These are phyloP conservation scores for Paralichthys olivaceus DNA, from an alignment of 2,113 vertebrate species.

Conservation along the genomic window DNA sequence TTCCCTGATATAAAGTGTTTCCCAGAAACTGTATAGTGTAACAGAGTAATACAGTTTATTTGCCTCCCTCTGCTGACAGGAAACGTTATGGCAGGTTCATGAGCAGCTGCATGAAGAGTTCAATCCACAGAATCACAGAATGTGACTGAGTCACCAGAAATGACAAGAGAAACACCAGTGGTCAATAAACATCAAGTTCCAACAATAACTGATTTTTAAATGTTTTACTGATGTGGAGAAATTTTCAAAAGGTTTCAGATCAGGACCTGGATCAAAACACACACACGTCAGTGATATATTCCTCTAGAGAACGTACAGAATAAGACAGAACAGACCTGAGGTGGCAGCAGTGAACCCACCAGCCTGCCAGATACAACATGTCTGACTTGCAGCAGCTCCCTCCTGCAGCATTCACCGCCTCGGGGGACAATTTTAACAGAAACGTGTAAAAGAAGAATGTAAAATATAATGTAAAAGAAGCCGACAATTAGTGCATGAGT, in stretches of 20 bases:
- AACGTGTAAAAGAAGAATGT: too few relatives aligned
- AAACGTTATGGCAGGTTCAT: background rate
- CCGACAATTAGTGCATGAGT: background rate
- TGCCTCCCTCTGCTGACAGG: slow-evolving; percentile 59
- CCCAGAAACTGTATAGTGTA: too few relatives aligned
- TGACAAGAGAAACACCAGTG: background rate
- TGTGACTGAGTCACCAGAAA: background rate
- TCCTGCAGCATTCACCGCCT: background rate
- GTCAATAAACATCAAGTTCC: too few relatives aligned
- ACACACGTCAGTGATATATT: background rate
- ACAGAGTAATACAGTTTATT: background rate
- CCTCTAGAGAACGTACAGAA: background rate
- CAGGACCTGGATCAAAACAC: background rate
- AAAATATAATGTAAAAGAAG: background rate
- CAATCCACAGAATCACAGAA: background rate
- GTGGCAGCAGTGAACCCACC: slow-evolving; percentile 15
- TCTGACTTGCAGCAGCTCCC: slow-evolving; percentile 6
- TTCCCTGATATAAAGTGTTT: too few relatives aligned
- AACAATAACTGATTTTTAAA: too few relatives aligned
- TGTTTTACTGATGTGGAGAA: too few relatives aligned
- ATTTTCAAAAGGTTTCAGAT: too few relatives aligned
- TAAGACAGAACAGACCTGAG: slow-evolving; percentile 27
- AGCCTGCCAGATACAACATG: slow-evolving; percentile 59
- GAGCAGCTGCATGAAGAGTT: background rate
- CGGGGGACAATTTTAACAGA: background rate